A percentile compares a stretch with the other conserved stretches of the same genome.
These are phyloP conservation scores for Corythaeola cristata DNA, from an alignment of 2,113 vertebrate species.

Conservation along the genomic window DNA sequence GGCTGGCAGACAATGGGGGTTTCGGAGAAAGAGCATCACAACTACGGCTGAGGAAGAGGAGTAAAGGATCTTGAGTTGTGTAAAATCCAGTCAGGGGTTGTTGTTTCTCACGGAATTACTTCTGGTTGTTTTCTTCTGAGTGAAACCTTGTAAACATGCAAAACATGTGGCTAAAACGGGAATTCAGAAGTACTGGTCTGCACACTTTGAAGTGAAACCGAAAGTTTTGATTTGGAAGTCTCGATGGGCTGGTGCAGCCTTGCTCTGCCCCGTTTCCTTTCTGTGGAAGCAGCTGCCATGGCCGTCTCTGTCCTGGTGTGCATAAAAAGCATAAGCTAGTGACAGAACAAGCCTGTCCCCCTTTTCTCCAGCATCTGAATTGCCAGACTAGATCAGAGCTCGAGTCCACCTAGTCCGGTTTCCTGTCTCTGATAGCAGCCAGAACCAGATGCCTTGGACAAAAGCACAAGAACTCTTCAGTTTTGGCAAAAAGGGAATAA, in stretches of 20 bases:
- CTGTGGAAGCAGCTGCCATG: not conserved
- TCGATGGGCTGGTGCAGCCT: not conserved
- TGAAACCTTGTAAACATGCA: slow-evolving; percentile 38
- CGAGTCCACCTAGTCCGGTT: not conserved
- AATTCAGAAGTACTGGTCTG: slow-evolving; percentile 27
- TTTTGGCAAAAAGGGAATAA: not conserved
- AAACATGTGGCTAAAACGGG: not conserved
- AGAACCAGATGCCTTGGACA: slow-evolving; percentile 6
- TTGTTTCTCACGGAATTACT: not conserved
- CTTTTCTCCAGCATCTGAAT: not conserved
- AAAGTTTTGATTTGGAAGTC: not conserved
- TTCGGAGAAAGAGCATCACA: not conserved
- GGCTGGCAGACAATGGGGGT: fast-evolving
- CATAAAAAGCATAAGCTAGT: not conserved
- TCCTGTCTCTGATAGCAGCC: slow-evolving; percentile 18
- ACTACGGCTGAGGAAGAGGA: not conserved
- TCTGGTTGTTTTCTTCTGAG: not conserved
- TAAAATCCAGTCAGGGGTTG: not conserved
- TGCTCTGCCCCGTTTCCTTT: not conserved
- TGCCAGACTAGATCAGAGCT: not conserved
- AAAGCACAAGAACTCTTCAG: not conserved
- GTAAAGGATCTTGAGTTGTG: not conserved
- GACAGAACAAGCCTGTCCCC: not conserved
- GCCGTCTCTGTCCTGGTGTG: not conserved
- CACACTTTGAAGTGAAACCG: slow-evolving; percentile 9